A percentile compares a stretch with the other conserved stretches of the same genome.
phyloP scores from a whole-genome alignment of 2,797 vertebrate species.

The Fistularia commersonii region DNA sequence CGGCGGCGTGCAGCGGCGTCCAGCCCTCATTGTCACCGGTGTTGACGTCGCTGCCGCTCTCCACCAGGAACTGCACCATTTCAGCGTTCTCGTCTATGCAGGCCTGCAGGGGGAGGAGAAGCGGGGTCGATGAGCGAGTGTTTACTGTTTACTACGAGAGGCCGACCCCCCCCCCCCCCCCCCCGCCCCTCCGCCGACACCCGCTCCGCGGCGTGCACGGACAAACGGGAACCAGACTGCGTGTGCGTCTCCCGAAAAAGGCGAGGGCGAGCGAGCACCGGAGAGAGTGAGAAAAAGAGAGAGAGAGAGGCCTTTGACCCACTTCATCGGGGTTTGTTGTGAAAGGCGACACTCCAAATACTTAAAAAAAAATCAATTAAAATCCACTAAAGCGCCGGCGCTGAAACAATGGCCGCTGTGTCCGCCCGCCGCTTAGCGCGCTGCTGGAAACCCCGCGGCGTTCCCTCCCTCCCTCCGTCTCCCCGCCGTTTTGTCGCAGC shows the following conservation, averaged over 20 bases:
- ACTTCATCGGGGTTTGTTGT: slow-evolving; percentile 26
- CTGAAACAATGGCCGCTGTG: slow-evolving; percentile 52
- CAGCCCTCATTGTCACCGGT: slow-evolving; percentile 84
- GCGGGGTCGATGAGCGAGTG: slow-evolving; percentile 18
- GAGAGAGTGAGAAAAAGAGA: background rate
- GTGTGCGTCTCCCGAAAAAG: background rate
- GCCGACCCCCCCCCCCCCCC: background rate
- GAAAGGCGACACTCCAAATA: slow-evolving; percentile 31
- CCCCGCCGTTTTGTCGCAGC: slow-evolving; percentile 28
- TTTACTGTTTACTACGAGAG: too few relatives aligned
- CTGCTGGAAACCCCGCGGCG: slow-evolving; percentile 52
- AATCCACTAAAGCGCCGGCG: slow-evolving; percentile 17
- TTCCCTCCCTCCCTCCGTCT: too few relatives aligned
- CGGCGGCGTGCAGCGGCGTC: slow-evolving; percentile 81
- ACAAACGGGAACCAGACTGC: too few relatives aligned
- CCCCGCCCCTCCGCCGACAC: background rate
- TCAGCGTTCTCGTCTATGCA: slow-evolving; percentile 84
- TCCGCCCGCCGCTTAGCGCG: slow-evolving; percentile 42
- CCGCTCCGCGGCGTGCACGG: too few relatives aligned
- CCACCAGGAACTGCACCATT: slow-evolving; percentile 85
- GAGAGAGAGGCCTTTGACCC: slow-evolving; percentile 7
- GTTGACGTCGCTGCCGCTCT: slow-evolving; percentile 80
- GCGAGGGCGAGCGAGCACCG: background rate
- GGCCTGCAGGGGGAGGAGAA: slow-evolving; percentile 64
- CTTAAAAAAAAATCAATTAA: slow-evolving; percentile 29